Evolutionary conservation across 2,888 invertebrate genomes (phyloP).

Genomic region (Cataglyphis albicans): DNA sequence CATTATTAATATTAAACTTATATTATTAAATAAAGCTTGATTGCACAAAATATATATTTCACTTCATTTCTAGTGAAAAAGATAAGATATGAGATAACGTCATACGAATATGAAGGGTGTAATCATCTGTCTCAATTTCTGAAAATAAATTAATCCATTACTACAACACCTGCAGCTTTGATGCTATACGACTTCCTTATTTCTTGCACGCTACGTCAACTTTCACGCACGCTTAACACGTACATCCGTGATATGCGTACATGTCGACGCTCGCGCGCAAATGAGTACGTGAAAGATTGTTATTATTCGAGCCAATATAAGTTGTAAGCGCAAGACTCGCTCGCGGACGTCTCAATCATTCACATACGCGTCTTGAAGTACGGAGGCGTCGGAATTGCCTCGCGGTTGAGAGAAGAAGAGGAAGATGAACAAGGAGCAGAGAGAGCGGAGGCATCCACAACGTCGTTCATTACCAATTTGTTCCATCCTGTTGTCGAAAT

Average conservation of each 20-base stretch:
- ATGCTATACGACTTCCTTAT: slow-evolving; percentile 68
- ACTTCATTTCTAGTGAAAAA: not conserved
- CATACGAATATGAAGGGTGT: slow-evolving; percentile 34
- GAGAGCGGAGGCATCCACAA: slow-evolving; percentile 53
- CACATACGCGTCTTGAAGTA: slow-evolving; percentile 36
- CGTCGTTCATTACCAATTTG: slow-evolving; percentile 78
- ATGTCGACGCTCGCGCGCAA: slow-evolving; percentile 60
- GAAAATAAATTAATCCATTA: slow-evolving; percentile 72
- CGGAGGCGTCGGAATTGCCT: slow-evolving; percentile 67
- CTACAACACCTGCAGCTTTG: slow-evolving; percentile 28
- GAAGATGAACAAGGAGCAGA: slow-evolving; percentile 34
- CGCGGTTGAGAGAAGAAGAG: slow-evolving; percentile 53
- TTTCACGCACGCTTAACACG: slow-evolving; percentile 52
- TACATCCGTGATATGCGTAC: slow-evolving; percentile 26
- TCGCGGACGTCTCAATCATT: slow-evolving; percentile 70
- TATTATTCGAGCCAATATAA: slow-evolving; percentile 62
- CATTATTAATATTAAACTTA: slow-evolving; percentile 14
- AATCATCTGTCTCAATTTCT: slow-evolving; percentile 60
- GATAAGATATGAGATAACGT: slow-evolving; percentile 43
- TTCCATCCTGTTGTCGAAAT: slow-evolving; percentile 80
- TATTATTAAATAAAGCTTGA: not conserved
- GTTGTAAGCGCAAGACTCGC: slow-evolving; percentile 44
- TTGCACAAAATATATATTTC: slow-evolving; percentile 14
- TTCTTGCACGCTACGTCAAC: slow-evolving; percentile 47
- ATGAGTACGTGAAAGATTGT: slow-evolving; percentile 63